Evolutionary conservation across 2,888 invertebrate genomes (phyloP).

Genomic region (Artemia sp.): DNA sequence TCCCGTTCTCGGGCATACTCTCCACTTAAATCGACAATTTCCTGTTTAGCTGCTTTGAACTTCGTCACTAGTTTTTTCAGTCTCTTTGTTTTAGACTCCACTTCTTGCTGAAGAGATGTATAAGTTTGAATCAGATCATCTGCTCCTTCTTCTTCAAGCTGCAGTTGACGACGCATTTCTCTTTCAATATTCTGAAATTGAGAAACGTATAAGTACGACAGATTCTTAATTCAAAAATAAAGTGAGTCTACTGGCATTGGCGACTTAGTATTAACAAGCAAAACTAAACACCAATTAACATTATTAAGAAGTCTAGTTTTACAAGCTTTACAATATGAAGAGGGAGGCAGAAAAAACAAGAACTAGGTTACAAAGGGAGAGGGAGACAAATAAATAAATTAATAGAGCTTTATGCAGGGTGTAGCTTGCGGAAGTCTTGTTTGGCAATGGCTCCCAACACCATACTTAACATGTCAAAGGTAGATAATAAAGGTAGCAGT

Average conservation of each 20-base stretch:
- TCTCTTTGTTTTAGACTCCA: slow-evolving; percentile 86
- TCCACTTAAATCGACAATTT: slow-evolving; percentile 61
- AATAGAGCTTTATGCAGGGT: no score
- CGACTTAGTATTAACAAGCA: no score
- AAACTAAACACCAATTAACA: no score
- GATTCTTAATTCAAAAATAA: slow-evolving; percentile 13
- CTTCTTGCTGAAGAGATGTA: slow-evolving; percentile 81
- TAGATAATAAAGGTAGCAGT: no score
- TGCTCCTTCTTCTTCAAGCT: slow-evolving; percentile 81
- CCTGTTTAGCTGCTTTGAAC: slow-evolving; percentile 53
- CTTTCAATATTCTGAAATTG: slow-evolving; percentile 41
- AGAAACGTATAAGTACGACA: slow-evolving; percentile 19
- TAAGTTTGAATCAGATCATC: slow-evolving; percentile 78
- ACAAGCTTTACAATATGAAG: no score
- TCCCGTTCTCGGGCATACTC: slow-evolving; percentile 79
- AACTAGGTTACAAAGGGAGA: no score
- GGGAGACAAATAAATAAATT: no score
- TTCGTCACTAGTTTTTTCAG: slow-evolving; percentile 75
- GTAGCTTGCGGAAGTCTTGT: no score
- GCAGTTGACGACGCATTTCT: slow-evolving; percentile 84
- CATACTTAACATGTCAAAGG: no score
- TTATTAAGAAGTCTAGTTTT: no score
- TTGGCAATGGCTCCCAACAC: no score
- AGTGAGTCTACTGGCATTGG: not conserved
- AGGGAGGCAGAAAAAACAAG: no score